Percentiles rank a stretch among this genome's conserved stretches.
Conservation (phyloP, 2,888 invertebrate genomes). For the Tryphoninae sp. region DNA sequence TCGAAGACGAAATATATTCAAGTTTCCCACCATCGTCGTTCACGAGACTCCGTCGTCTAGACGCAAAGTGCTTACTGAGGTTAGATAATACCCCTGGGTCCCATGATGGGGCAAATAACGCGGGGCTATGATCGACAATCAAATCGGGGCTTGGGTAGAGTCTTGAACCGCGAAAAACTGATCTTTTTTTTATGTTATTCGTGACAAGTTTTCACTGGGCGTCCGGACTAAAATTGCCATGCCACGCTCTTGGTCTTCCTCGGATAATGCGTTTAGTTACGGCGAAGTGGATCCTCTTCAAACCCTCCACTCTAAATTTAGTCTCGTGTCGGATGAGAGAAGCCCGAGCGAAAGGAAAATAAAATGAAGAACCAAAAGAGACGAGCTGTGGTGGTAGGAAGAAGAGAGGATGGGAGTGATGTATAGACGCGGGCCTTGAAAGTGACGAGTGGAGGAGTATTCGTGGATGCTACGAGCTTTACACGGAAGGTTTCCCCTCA, state of each 20-base stretch:
- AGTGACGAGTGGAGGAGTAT: conserved; percentile 55
- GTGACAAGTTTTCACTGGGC: conserved; percentile 3
- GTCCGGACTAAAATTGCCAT: conserved; percentile 18
- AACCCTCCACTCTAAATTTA: conserved; percentile 72
- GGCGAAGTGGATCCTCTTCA: conserved; percentile 51
- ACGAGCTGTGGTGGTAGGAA: conserved; percentile 55
- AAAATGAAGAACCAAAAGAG: conserved; percentile 53
- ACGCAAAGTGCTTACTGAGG: too few relatives aligned
- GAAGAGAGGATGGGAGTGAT: conserved; percentile 9
- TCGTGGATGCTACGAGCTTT: conserved; percentile 34
- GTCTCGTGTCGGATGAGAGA: conserved; percentile 61
- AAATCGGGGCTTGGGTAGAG: too few relatives aligned
- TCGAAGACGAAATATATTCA: too few relatives aligned
- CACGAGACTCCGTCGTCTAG: too few relatives aligned
- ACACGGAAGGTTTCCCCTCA: conserved; percentile 18
- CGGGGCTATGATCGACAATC: too few relatives aligned
- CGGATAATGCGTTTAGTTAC: conserved; percentile 52
- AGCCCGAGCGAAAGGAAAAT: conserved; percentile 52
- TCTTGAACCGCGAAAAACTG: too few relatives aligned
- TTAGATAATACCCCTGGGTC: too few relatives aligned
- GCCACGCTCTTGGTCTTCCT: conserved; percentile 18
- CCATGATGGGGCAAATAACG: too few relatives aligned
- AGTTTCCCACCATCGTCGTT: too few relatives aligned
- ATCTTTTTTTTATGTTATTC: too few relatives aligned
- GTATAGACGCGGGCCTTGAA: conserved; percentile 35